Conservation (phyloP, 2,888 invertebrate genomes). For the Idaea aversata region DNA sequence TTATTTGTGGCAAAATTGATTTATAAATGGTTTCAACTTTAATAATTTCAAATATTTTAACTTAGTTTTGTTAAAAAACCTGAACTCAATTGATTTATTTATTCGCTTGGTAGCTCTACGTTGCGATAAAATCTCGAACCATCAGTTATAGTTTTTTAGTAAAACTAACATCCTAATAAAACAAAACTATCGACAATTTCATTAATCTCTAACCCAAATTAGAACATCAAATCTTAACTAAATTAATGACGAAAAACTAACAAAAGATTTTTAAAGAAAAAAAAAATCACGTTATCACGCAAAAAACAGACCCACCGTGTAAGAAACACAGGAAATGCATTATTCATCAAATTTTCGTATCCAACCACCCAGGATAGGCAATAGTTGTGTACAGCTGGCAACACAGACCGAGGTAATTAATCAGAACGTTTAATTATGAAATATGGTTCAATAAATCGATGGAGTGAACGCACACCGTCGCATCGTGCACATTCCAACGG, state of each 20-base stretch:
- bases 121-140: neutral
- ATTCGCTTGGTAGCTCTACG: neutral
- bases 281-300: neutral
- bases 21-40: too few species aligned
- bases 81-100: too few species aligned
- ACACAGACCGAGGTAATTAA: slow-evolving; percentile 49
- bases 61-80: too few species aligned
- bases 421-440: slow-evolving; percentile 64
- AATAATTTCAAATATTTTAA: too few species aligned
- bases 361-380: slow-evolving; percentile 42
- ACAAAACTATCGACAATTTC: neutral
- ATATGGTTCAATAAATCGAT: slow-evolving; percentile 67
- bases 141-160: neutral
- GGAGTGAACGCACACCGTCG: slow-evolving; percentile 39
- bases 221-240: neutral
- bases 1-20: too few species aligned
- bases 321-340: slow-evolving; percentile 15
- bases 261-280: neutral
- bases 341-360: slow-evolving; percentile 22
- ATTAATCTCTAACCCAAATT: neutral
- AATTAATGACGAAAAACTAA: neutral
- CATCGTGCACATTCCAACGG: slow-evolving; percentile 51
- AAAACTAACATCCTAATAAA: neutral
- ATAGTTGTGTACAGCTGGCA: slow-evolving; percentile 33
- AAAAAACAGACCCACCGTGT: neutral